phyloP scores from a whole-genome alignment of 2,113 vertebrate species.

The Microcebus ravelobensis region DNA sequence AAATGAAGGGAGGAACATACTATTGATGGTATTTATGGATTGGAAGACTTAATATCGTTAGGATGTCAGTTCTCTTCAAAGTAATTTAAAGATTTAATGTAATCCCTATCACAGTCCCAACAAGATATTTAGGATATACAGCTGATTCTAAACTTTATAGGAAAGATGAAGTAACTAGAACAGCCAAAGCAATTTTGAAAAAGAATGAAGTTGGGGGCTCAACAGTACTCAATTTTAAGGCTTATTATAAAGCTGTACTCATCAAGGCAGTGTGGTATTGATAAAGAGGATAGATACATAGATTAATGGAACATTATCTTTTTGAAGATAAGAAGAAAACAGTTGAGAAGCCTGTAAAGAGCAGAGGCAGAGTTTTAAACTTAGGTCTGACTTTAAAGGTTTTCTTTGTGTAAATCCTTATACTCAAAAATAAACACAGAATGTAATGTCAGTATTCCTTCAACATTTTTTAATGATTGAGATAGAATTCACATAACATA shows the following conservation, averaged over 20 bases:
- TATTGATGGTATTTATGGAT: neutral
- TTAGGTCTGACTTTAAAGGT: neutral
- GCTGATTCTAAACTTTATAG: neutral
- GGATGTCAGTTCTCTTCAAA: neutral
- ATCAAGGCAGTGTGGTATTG: neutral
- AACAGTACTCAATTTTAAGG: neutral
- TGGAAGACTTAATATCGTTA: neutral
- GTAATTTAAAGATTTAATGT: neutral
- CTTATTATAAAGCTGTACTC: neutral
- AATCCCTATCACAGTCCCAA: neutral
- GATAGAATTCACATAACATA: neutral
- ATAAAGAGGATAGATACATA: neutral
- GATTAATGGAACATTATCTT: neutral
- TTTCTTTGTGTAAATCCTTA: neutral
- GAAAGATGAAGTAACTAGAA: neutral
- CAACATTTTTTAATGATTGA: neutral
- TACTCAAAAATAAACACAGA: neutral
- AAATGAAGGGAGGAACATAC: neutral
- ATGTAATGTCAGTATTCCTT: neutral
- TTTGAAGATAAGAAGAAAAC: neutral
- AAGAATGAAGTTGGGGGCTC: neutral
- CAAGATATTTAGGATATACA: neutral
- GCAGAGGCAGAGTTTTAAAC: neutral
- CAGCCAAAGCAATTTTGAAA: neutral
- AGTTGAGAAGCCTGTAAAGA: neutral